These are phyloP conservation scores for Nephrotoma appendiculata DNA, from an alignment of 2,888 invertebrate genomes.

Conservation along the genomic window DNA sequence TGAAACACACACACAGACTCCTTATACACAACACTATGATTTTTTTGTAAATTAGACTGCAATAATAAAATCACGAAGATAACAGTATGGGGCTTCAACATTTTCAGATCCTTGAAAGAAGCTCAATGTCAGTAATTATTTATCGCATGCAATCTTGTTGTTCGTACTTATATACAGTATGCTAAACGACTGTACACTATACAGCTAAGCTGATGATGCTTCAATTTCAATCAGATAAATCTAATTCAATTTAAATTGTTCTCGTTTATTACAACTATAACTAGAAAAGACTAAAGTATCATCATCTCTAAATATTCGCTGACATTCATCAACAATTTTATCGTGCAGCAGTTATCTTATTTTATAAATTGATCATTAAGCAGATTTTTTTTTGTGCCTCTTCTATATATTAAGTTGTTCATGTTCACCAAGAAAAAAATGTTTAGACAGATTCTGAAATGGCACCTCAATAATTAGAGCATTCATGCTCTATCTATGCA, in stretches of 20 bases:
- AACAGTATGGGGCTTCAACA: background rate
- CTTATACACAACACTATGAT: background rate
- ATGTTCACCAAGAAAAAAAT: background rate
- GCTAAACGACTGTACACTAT: background rate
- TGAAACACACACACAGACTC: background rate
- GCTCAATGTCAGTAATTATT: background rate
- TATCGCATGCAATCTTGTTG: background rate
- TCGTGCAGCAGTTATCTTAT: background rate
- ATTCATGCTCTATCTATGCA: background rate
- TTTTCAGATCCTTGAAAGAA: background rate
- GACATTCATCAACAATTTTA: background rate
- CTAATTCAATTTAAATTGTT: background rate
- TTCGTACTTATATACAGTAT: background rate
- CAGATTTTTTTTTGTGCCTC: background rate
- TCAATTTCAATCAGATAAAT: background rate
- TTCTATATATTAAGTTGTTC: background rate
- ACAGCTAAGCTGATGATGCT: background rate
- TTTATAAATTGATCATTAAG: background rate
- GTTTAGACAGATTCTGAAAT: background rate
- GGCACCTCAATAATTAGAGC: background rate
- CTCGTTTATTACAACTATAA: background rate
- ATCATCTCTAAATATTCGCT: background rate
- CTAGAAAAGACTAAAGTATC: background rate
- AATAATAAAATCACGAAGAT: too few species aligned
- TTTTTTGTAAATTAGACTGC: background rate